Percentiles rank a stretch among this genome's conserved stretches.
Evolutionary conservation across 2,888 invertebrate species (phyloP).

Genomic region (Actias luna): DNA sequence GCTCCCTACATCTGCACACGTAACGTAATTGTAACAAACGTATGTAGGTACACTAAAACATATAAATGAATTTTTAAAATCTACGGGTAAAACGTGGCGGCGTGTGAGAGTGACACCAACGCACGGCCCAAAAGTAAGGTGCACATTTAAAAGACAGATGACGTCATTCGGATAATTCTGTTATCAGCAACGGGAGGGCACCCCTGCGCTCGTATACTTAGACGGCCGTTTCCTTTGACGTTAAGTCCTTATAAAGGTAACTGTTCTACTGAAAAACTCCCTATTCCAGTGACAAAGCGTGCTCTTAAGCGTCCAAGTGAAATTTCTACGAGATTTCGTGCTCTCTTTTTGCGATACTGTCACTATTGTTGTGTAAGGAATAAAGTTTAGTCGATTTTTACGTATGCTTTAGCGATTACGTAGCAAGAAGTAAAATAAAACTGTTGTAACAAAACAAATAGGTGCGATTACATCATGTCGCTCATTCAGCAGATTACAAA

Average conservation of each 20-base stretch:
- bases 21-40: slow-evolving; percentile 15
- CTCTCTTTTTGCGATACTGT: slow-evolving; percentile 49
- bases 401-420: slow-evolving; percentile 48
- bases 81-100: slow-evolving; percentile 21
- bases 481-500: slow-evolving; percentile 66
- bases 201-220: slow-evolving; percentile 74
- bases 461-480: slow-evolving; percentile 55
- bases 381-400: slow-evolving; percentile 44
- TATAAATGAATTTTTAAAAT: slow-evolving; percentile 36
- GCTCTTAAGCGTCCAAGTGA: slow-evolving; percentile 67
- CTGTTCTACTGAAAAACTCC: slow-evolving; percentile 73
- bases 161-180: slow-evolving; percentile 85
- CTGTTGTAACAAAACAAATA: slow-evolving; percentile 54
- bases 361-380: slow-evolving; percentile 44
- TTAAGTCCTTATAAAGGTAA: slow-evolving; percentile 78
- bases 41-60: slow-evolving; percentile 13
- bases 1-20: not conserved
- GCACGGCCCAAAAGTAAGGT: slow-evolving; percentile 70
- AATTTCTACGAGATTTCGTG: slow-evolving; percentile 61
- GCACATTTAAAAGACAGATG: slow-evolving; percentile 85
- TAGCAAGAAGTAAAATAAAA: slow-evolving; percentile 48
- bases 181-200: slow-evolving; percentile 82
- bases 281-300: slow-evolving; percentile 71
- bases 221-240: slow-evolving; percentile 74
- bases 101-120: slow-evolving; percentile 36